Base-by-base conservation (phyloP, 2,797 vertebrate genomes). In the Epinephelus awoara region DNA sequence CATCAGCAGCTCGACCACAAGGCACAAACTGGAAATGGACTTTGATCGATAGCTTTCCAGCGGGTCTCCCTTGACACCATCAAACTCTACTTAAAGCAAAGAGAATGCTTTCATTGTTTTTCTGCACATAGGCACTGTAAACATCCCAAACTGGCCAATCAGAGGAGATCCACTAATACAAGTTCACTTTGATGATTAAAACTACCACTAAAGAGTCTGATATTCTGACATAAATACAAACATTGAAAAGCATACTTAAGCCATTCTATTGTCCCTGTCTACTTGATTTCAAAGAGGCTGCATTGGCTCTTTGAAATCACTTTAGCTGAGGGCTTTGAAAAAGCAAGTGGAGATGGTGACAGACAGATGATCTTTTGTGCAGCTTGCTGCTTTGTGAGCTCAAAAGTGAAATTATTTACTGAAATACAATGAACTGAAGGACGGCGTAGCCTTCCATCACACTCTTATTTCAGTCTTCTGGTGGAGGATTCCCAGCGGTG, bases 1-100 rank as follows among this genome's bases (percentile, higher is more conserved):
- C 80, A 80, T 91, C 87, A 91, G 90, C 90, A 89, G 76, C 77
- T 59, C 52, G 21, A 80, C 85, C 76, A 72, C 67, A 52, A 72
- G 61, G 57, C 50, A 59, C 42, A 54, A 84, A 55, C 79, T 83
- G 91, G 85, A 88, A 88, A 87, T 84, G 76, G 74, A 67, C 67
- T 83, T n/a, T 87, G 91, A 91, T 94, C 89, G 78, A 90, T 92
- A 85, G 59, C 67, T 51, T n/a, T 79, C 72, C 72, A 40, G 8
- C 42, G 17, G 65, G 44, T 61, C 73, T 81, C 79, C 79, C 57
- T 25, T 10, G 29, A 80, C 77, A 29, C 73, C 14, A 27, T 73
- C 66, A 9, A 14, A 57, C 59, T 62, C 47, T 18, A 21, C 63
- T 72, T 65, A 74, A 76, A 73, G 82, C 64, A 18, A 7, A 21